Percentiles rank a stretch among this genome's conserved stretches.
Evolutionary conservation across 2,797 vertebrate species (phyloP).

Genomic region (Eleutherodactylus coqui): DNA sequence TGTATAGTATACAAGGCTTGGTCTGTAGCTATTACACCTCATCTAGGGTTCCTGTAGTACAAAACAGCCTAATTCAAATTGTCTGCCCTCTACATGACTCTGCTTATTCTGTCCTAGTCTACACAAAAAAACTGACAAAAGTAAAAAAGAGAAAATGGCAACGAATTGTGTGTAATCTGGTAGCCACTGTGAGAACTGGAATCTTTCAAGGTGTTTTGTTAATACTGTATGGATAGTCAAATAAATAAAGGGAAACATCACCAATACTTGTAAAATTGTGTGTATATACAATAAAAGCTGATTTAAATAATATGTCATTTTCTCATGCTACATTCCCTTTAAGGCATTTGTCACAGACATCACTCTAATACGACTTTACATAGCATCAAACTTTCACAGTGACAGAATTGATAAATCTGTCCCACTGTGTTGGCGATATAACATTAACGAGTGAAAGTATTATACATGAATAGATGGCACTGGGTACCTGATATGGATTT

Average conservation of each 20-base stretch:
- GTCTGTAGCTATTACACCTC: no score
- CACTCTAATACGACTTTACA: not conserved
- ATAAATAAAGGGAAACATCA: not conserved
- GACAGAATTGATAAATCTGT: slow-evolving; percentile 13
- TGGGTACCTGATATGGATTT: not conserved
- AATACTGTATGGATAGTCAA: not conserved
- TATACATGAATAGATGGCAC: not conserved
- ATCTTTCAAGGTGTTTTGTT: no score
- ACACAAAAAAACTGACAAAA: no score
- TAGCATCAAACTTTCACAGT: not conserved
- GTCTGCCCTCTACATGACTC: no score
- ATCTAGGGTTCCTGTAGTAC: no score
- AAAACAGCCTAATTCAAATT: no score
- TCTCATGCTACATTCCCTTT: not conserved
- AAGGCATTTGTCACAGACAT: not conserved
- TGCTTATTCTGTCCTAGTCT: no score
- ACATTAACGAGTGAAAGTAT: not conserved
- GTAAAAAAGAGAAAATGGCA: no score
- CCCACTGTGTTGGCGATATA: not conserved
- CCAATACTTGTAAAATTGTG: not conserved
- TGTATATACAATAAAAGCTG: not conserved
- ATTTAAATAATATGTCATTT: not conserved
- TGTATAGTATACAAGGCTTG: no score
- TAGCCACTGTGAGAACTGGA: no score
- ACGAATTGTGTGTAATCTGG: no score